Conservation (phyloP, 2,797 vertebrate species). For the Varecia variegata region DNA sequence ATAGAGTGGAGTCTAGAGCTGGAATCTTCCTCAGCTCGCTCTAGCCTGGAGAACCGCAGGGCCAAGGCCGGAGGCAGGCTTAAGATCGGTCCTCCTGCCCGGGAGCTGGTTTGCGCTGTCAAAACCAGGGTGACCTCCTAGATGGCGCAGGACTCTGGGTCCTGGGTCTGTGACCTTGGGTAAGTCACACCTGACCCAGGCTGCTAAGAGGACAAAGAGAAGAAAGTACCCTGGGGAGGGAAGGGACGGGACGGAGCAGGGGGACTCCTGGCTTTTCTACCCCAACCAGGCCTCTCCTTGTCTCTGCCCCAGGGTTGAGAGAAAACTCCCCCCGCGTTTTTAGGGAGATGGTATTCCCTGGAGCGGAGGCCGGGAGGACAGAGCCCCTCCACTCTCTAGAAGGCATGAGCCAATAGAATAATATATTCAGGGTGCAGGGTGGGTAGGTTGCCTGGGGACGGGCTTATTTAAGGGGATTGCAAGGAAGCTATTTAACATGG, state of each 20-base stretch:
- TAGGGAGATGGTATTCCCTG: slow-evolving; percentile 2
- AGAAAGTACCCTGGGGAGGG: neutral
- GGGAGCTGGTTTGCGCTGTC: neutral
- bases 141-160: neutral
- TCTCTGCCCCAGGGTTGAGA: neutral
- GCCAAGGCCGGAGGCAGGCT: neutral
- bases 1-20: neutral
- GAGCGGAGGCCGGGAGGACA: neutral
- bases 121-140: neutral
- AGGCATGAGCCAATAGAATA: slow-evolving; percentile 57
- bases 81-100: neutral
- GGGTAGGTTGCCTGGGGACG: slow-evolving; percentile 50
- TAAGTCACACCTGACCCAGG: slow-evolving; percentile 21
- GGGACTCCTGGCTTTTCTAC: neutral
- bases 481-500: slow-evolving; percentile 53
- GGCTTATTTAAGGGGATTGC: slow-evolving; percentile 64
- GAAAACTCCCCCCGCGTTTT: neutral
- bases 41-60: neutral
- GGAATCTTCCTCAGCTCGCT: neutral
- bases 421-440: slow-evolving; percentile 59
- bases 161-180: slow-evolving; percentile 45
- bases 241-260: no score
- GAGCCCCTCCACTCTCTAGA: neutral
- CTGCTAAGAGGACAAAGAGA: neutral
- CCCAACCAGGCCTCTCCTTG: neutral